Base-by-base conservation (phyloP, 2,888 invertebrate genomes). In the Cremastobaeus sp. region DNA sequence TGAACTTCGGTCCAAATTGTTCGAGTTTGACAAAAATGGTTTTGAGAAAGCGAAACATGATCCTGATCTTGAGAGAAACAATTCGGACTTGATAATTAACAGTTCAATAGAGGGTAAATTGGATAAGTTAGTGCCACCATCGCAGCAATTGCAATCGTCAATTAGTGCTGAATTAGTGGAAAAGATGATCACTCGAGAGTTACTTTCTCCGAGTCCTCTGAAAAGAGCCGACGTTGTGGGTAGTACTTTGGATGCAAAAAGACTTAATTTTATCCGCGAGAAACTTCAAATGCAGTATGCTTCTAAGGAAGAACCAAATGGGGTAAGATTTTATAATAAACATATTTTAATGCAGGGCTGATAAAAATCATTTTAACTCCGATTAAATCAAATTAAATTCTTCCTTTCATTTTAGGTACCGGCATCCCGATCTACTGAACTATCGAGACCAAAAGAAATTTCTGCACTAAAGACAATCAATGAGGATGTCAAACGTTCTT, bases 221-320 rank as follows among this genome's bases (percentile, higher is more conserved):
- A 77, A 84, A 41, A 52, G 79, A 1, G 76, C 74, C 32, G 84
- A 86, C 39, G 85, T 87, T 20, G 79, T 86, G 41, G 83, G 84
- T 9, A 87, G 87, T 47, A 86, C 84, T 15, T 66, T 87, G 15
- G 83, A 85, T 57, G 71, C 79, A 57, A 73, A 83, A 20, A 81
- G 74, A 50, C 65, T 87, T 28, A 80, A 71, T 15, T 84, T 75
- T 43, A 86, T 86, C 47, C 81, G 83, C 8, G 84, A 86, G 41
- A 82, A 86, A 73, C 80, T 86, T 3, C 78, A 78, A 6, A 78
- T 81, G 17, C 85, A 86, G 43, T 86, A 86, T 55, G 78, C 79
- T 21, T 73, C 71, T 11, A 77, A 77, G 21, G 78, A 79, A 3
- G 82, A 81, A 8, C 18, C 20, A 6, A 32, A 41, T 17, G 3